phyloP scores from a whole-genome alignment of 35 echinoderm and acorn worm genomes.

The Diadema setosum region DNA sequence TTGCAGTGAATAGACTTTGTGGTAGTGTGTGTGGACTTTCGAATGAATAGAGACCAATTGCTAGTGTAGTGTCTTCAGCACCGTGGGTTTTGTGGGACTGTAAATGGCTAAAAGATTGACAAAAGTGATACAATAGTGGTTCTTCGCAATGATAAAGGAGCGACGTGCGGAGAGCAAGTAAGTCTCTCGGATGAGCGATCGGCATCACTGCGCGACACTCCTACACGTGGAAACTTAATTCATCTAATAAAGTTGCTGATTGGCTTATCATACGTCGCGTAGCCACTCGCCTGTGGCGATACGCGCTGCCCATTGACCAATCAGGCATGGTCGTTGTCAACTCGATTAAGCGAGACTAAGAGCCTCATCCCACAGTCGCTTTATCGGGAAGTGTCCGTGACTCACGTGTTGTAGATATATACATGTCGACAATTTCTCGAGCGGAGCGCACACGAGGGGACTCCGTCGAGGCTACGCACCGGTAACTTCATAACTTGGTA shows the following conservation, averaged over 20 bases:
- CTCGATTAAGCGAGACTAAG: slow-evolving; percentile 9
- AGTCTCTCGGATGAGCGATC: no score
- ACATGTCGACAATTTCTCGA: neutral
- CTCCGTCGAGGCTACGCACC: neutral
- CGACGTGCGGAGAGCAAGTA: no score
- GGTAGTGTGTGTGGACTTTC: no score
- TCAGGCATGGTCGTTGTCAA: slow-evolving; percentile 11
- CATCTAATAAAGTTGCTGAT: slow-evolving; percentile 5
- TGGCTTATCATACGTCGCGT: neutral
- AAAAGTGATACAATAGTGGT: no score
- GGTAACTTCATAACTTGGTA: slow-evolving; percentile 6
- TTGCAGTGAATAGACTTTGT: no score
- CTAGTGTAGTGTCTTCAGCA: no score
- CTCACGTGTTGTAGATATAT: neutral
- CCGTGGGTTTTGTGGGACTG: no score
- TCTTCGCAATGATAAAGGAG: no score
- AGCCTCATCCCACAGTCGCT: slow-evolving; percentile 21
- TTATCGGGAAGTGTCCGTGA: slow-evolving; percentile 2
- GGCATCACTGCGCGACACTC: slow-evolving; percentile 10
- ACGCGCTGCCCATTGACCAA: slow-evolving; percentile 9
- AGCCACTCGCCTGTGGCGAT: slow-evolving; percentile 15
- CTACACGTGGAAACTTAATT: slow-evolving; percentile 16
- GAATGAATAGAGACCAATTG: no score
- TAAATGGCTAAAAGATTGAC: no score
- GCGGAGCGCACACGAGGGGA: neutral